Evolutionary conservation across 2,888 invertebrate genomes (phyloP), one percentile per base, ranked within the genome.

Genomic region (Thecophora atra): DNA sequence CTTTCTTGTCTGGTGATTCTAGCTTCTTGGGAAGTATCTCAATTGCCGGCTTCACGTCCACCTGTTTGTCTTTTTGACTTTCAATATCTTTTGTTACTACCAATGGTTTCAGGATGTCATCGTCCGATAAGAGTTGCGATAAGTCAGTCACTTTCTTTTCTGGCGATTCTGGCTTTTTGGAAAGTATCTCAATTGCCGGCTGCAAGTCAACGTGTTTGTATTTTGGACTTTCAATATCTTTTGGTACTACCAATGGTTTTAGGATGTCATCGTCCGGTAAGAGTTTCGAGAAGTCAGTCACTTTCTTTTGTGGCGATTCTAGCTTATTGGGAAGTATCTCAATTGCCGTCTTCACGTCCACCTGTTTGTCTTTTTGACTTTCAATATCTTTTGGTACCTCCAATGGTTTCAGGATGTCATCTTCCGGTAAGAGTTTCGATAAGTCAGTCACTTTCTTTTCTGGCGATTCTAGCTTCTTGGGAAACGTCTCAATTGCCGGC

Each of bases 1-100:
- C 11, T 21, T n/a, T 19, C 11, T 11, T 21, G 19, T 1, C n/a
- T 54, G 24, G 21, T 73, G 73, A 72, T 74, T 74, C 72, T 70
- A 64, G 69, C 44, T 37, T 47, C 8, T 72, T n/a, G n/a, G n/a
- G n/a, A n/a, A n/a, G n/a, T n/a, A n/a, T n/a, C n/a, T n/a, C n/a
- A n/a, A n/a, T n/a, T n/a, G n/a, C n/a, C n/a, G n/a, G n/a, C n/a
- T n/a, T n/a, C n/a, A n/a, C 69, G 37, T 70, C 72, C 73, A 72
- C 72, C 65, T 70, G 21, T 21, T 21, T 54, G 19, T n/a, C 54
- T 54, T 54, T 54, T 21, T 54, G 37, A 6, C 37, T 37, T 37
- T 37, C n/a, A n/a, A 11, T 37, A 0, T 37, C 37, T 37, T 37
- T 11, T 8, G 37, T 19, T 21, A 21, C 11, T n/a, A 5, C 24